These are phyloP conservation scores for Calidris pugnax DNA, from an alignment of 2,113 vertebrate genomes.

Conservation along the genomic window DNA sequence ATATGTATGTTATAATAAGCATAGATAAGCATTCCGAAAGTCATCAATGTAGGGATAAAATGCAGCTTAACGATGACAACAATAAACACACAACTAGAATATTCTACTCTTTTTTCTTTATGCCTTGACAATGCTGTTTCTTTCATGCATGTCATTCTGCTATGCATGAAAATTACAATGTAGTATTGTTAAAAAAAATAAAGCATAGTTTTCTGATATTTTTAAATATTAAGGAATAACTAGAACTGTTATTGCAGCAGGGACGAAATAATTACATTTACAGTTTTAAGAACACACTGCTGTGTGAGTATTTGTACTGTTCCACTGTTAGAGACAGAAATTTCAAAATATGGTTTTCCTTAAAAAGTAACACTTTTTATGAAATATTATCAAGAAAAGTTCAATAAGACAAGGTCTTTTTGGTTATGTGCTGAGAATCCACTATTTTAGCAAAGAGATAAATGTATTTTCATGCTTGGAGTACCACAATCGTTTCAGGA, in stretches of 20 bases:
- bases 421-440: not conserved
- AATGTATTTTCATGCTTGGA: not conserved
- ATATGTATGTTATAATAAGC: not conserved
- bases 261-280: not conserved
- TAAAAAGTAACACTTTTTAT: not conserved
- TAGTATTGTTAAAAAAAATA: not conserved
- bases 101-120: not conserved
- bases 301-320: not conserved
- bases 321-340: not conserved
- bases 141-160: not conserved
- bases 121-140: not conserved
- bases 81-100: not conserved
- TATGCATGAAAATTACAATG: not conserved
- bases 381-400: not conserved
- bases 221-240: not conserved
- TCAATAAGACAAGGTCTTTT: not conserved
- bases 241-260: not conserved
- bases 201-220: not conserved
- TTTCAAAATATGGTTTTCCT: not conserved
- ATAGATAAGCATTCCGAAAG: not conserved
- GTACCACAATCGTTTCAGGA: not conserved
- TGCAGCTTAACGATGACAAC: not conserved
- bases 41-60: not conserved
- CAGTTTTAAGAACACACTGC: not conserved
- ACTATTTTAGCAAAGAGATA: not conserved